Base-by-base conservation (phyloP, 2,113 vertebrate genomes). In the Mormyrus lacerda region DNA sequence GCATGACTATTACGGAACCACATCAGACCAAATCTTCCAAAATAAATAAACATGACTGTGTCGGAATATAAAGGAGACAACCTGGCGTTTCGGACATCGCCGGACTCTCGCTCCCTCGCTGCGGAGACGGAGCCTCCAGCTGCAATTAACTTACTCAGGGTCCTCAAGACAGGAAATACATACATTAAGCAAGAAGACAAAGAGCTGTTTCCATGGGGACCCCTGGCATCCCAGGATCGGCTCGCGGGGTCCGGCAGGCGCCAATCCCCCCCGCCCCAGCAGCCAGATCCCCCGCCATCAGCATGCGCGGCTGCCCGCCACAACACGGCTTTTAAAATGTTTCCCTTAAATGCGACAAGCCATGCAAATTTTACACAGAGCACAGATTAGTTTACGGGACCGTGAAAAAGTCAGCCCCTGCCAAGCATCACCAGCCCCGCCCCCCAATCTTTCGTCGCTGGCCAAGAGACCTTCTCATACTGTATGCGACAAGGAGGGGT, bases 81-180 rank as follows among this genome's bases (percentile, higher is more conserved):
- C 90, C 92, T 94, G 95, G 94, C 92, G 91, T 92, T 93, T 94
- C 93, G 94, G 92, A 91, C 91, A 89, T 92, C 91, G 93, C 94
- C 90, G 93, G 93, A 90, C 92, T 92, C 93, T 93, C 93, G 89
- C 91, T 92, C 90, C 89, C 91, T 88, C 87, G 69, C 93, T 27
- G 94, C 51, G 44, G 11, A 92, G 88, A 90, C 90, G 87, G 91
- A 88, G 88, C 91, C 92, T 87, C 85, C 90, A 82, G 90, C 92
- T 91, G 92, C 95, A 95, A 95, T 95, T 94, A 95, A 93, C 94
- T 94, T 90, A 90, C 95, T 94, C 94, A 91, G 90, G 88, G 90
- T 89, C 91, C 91, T 92, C 93, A 91, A 93, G 93, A 93, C 93
- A 91, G 91, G 88, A 92, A 93, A 91, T 88, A 92, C 93, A 85